These are phyloP conservation scores for Cynopterus sphinx DNA, from an alignment of 2,797 vertebrate species.

Conservation along the genomic window DNA sequence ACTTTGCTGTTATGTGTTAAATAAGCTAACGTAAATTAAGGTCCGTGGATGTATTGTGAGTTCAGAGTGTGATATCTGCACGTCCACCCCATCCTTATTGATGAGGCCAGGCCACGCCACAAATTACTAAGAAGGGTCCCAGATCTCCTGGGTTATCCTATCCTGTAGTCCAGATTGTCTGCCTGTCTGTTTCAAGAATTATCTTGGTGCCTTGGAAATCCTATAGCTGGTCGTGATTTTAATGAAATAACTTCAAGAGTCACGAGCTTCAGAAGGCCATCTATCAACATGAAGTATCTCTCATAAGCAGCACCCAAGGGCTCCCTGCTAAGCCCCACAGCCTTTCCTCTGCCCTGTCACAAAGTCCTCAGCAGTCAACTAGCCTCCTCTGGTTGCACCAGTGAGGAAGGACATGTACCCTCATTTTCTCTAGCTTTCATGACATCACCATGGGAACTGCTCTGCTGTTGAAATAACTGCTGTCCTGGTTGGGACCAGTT, in stretches of 20 bases:
- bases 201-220: background rate
- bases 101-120: background rate
- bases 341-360: background rate
- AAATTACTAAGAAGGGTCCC: background rate
- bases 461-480: background rate
- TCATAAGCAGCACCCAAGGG: accelerated
- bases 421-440: background rate
- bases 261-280: background rate
- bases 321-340: background rate
- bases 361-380: background rate
- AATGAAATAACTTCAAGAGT: background rate
- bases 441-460: background rate
- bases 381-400: background rate
- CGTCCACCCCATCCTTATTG: background rate
- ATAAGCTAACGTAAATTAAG: background rate
- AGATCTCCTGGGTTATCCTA: background rate
- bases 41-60: background rate
- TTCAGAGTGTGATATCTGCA: background rate
- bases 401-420: background rate
- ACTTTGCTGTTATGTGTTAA: background rate
- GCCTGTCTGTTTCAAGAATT: background rate
- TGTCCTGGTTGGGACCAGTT: background rate
- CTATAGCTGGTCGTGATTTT: background rate
- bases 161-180: background rate
- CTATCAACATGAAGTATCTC: background rate